Percentiles rank a stretch among this genome's conserved stretches.
These are phyloP conservation scores for Sphaeramia orbicularis DNA, from an alignment of 2,797 vertebrate genomes.

Conservation along the genomic window DNA sequence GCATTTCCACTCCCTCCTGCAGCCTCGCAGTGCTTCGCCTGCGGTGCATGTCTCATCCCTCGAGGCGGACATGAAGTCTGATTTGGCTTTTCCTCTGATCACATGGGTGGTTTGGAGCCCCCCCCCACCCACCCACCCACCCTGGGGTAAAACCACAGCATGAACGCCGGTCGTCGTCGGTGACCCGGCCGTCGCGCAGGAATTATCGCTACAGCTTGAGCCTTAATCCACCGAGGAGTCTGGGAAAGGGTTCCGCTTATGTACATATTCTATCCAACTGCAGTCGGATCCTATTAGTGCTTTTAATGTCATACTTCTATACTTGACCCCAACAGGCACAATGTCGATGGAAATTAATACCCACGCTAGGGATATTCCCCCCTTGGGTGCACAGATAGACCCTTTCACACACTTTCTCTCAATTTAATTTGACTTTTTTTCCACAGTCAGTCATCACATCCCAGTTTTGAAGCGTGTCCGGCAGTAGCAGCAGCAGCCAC, in stretches of 20 bases:
- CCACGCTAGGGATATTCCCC: constrained; percentile 7
- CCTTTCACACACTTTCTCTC: constrained; percentile 5
- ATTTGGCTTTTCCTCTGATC: constrained; percentile 23
- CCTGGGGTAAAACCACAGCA: background rate
- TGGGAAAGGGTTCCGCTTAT: constrained; percentile 38
- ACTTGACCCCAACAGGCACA: constrained; percentile 12
- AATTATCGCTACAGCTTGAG: constrained; percentile 35
- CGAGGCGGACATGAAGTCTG: background rate
- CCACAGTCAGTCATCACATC: no score
- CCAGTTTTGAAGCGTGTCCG: constrained; percentile 21
- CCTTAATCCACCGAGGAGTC: constrained; percentile 43
- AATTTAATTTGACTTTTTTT: constrained; percentile 22
- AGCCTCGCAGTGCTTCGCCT: constrained; percentile 6
- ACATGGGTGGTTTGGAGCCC: constrained; percentile 11
- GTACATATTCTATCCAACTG: constrained; percentile 45
- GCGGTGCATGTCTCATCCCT: background rate
- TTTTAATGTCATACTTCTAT: constrained; percentile 49
- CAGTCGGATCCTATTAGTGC: constrained; percentile 62
- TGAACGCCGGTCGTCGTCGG: constrained; percentile 18
- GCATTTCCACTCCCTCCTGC: constrained; percentile 1
- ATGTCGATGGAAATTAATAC: constrained; percentile 24
- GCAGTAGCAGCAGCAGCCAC: constrained; percentile 21
- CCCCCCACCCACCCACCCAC: no score
- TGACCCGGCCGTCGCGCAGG: constrained; percentile 19
- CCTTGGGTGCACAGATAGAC: constrained; percentile 6